phyloP scores from a whole-genome alignment of 2,888 invertebrate species.

The Synergus itoensis region DNA sequence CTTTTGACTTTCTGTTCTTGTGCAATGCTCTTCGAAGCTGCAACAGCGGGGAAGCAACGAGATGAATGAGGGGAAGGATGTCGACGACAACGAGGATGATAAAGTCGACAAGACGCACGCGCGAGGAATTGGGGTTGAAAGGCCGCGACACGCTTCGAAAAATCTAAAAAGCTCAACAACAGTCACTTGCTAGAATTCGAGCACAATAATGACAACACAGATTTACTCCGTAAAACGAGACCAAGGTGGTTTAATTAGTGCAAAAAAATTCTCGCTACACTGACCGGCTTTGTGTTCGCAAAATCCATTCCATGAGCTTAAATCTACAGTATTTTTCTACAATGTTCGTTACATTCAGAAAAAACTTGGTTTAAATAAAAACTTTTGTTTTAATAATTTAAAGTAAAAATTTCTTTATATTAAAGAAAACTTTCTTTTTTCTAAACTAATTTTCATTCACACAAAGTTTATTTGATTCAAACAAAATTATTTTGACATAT shows the following conservation, averaged over 20 bases:
- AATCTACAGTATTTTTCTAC: background rate
- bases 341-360: background rate
- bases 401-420: no score
- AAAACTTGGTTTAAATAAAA: no score
- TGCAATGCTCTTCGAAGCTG: slow-evolving; percentile 55
- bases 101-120: slow-evolving; percentile 54
- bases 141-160: slow-evolving; percentile 67
- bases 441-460: no score
- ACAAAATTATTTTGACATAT: no score
- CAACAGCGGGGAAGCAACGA: slow-evolving; percentile 53
- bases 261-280: background rate
- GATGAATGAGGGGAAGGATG: slow-evolving; percentile 23
- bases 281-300: background rate
- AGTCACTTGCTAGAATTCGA: slow-evolving; percentile 71
- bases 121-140: slow-evolving; percentile 69
- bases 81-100: slow-evolving; percentile 29
- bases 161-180: slow-evolving; percentile 69
- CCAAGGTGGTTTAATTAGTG: slow-evolving; percentile 69
- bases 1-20: slow-evolving; percentile 57
- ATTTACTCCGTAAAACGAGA: slow-evolving; percentile 65
- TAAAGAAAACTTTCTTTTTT: no score
- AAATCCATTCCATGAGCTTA: background rate
- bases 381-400: no score
- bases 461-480: no score
- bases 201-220: slow-evolving; percentile 69